Percentiles rank a stretch among this genome's conserved stretches.
Conservation (phyloP, 2,888 invertebrate species). For the Heliconius sara region DNA sequence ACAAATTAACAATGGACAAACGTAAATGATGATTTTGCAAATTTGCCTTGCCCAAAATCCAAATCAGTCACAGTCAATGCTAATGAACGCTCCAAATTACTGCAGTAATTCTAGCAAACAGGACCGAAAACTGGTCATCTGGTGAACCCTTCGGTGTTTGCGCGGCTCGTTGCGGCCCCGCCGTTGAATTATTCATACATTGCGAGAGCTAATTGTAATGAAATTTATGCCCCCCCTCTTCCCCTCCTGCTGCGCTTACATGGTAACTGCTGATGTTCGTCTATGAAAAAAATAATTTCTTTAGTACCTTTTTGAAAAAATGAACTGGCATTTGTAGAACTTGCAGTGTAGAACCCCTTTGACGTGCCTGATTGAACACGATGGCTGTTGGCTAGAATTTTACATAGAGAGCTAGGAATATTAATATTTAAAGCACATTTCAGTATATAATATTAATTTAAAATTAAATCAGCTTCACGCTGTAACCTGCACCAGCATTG, state of each 20-base stretch:
- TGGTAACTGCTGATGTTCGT: constrained; percentile 35
- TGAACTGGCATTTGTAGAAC: background rate
- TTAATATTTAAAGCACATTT: too few species aligned
- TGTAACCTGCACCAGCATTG: too few species aligned
- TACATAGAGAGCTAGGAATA: background rate
- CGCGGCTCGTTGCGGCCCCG: constrained; percentile 63
- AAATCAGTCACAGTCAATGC: constrained; percentile 49
- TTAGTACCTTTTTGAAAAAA: background rate
- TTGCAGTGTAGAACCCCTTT: background rate
- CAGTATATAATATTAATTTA: too few species aligned
- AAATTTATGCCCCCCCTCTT: constrained; percentile 74
- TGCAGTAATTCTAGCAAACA: constrained; percentile 68
- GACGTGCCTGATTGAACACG: background rate
- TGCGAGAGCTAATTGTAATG: constrained; percentile 82
- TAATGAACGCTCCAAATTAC: constrained; percentile 72
- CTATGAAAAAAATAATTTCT: background rate
- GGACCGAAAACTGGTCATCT: constrained; percentile 61
- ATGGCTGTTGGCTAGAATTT: background rate
- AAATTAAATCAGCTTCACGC: too few species aligned
- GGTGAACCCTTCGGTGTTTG: constrained; percentile 80
- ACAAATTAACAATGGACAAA: constrained; percentile 28
- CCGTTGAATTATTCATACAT: constrained; percentile 77
- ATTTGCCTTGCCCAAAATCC: constrained; percentile 46
- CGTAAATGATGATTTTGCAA: constrained; percentile 34
- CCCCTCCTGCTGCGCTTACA: constrained; percentile 50